Percentiles rank a stretch among this genome's conserved stretches.
Evolutionary conservation across 2,888 invertebrate species (phyloP).

Genomic region (Dilophus febrilis): DNA sequence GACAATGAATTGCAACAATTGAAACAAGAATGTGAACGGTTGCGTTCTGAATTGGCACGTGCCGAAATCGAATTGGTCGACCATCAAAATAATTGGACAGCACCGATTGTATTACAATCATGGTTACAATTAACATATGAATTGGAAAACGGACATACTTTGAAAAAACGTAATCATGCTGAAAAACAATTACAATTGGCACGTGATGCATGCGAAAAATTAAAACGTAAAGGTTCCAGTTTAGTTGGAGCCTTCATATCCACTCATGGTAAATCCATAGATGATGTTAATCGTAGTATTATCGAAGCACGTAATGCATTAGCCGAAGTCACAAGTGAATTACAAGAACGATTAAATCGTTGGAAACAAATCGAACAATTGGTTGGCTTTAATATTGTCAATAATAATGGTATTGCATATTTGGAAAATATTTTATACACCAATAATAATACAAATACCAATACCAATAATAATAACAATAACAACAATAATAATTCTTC

Average conservation of each 20-base stretch:
- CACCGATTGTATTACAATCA: slow-evolving; percentile 75
- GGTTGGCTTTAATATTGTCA: slow-evolving; percentile 72
- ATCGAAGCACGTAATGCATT: slow-evolving; percentile 82
- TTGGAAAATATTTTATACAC: slow-evolving; percentile 60
- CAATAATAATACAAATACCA: slow-evolving; percentile 37
- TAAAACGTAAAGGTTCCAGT: slow-evolving; percentile 84
- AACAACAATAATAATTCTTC: too few relatives aligned
- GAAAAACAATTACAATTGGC: slow-evolving; percentile 28
- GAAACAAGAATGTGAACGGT: slow-evolving; percentile 70
- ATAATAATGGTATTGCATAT: slow-evolving; percentile 69
- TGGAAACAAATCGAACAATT: slow-evolving; percentile 57
- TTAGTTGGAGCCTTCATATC: slow-evolving; percentile 91
- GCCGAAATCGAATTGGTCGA: slow-evolving; percentile 84
- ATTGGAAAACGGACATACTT: slow-evolving; percentile 75
- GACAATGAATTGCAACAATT: slow-evolving; percentile 66
- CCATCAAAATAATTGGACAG: slow-evolving; percentile 57
- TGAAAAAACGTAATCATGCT: slow-evolving; percentile 43
- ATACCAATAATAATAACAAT: too few relatives aligned
- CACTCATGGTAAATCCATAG: slow-evolving; percentile 91
- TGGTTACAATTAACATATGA: slow-evolving; percentile 96
- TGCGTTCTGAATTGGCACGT: slow-evolving; percentile 62
- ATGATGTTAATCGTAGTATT: slow-evolving; percentile 91
- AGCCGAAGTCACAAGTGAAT: slow-evolving; percentile 83
- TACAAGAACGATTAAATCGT: slow-evolving; percentile 83
- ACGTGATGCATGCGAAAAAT: slow-evolving; percentile 68